Evolutionary conservation across 2,888 invertebrate species (phyloP).

Genomic region (Gnatocerus cornutus): DNA sequence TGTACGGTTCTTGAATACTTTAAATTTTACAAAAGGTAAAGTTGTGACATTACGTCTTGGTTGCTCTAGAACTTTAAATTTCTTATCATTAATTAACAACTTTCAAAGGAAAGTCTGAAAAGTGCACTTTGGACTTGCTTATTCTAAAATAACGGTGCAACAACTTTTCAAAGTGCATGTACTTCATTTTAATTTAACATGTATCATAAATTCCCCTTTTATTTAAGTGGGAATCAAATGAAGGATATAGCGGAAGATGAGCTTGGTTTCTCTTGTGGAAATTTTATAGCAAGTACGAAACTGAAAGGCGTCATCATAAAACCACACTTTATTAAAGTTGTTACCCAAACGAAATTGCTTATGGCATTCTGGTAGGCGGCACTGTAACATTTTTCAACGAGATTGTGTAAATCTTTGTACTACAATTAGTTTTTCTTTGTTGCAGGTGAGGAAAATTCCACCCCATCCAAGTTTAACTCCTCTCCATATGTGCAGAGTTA

Average conservation of each 20-base stretch:
- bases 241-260: conserved; percentile 14
- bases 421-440: conserved; percentile 38
- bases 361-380: conserved; percentile 47
- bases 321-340: conserved; percentile 55
- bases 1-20: no score
- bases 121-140: no score
- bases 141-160: no score
- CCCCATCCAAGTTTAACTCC: not conserved
- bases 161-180: not conserved
- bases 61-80: no score
- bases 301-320: conserved; percentile 48
- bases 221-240: conserved; percentile 7
- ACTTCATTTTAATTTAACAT: not conserved
- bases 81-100: no score
- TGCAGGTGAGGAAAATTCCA: conserved; percentile 38
- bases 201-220: not conserved
- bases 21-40: no score
- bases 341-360: conserved; percentile 54
- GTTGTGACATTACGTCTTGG: no score
- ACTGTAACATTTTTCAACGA: conserved; percentile 34
- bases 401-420: not conserved
- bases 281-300: conserved; percentile 44
- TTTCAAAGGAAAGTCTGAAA: no score
- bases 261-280: conserved; percentile 40
- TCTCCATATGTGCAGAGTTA: no score